phyloP scores from a whole-genome alignment of 2,797 vertebrate species.

The Muscicapa striata region DNA sequence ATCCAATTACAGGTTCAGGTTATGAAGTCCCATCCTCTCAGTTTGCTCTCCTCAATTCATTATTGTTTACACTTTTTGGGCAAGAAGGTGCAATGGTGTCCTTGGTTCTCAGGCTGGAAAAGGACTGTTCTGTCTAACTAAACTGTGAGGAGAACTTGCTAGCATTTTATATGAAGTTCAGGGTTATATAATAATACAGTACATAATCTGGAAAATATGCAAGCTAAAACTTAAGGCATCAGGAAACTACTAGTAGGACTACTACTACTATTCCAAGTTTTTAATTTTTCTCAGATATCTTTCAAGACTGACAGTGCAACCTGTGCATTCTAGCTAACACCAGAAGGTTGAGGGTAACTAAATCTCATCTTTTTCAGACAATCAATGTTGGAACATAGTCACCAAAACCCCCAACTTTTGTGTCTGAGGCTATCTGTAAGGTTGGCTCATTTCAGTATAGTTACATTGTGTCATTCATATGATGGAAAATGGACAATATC shows the following conservation, averaged over 20 bases:
- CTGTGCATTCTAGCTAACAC: background rate
- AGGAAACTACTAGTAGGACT: background rate
- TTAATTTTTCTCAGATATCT: background rate
- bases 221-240: background rate
- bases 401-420: fast-evolving
- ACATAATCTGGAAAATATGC: background rate
- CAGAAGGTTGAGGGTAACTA: background rate
- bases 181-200: background rate
- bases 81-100: background rate
- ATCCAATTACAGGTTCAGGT: too few relatives aligned
- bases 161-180: too few relatives aligned
- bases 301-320: background rate
- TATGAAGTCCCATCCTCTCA: background rate
- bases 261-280: background rate
- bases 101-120: background rate
- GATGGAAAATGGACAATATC: background rate
- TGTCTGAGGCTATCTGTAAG: background rate
- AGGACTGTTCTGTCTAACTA: background rate
- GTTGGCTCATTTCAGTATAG: background rate
- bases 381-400: background rate
- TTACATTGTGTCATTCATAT: background rate
- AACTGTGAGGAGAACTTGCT: background rate
- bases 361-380: background rate
- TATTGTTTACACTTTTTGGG: background rate
- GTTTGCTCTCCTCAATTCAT: background rate